These are phyloP conservation scores for Cryptoprocta ferox DNA, from an alignment of 2,797 vertebrate genomes.

Conservation along the genomic window DNA sequence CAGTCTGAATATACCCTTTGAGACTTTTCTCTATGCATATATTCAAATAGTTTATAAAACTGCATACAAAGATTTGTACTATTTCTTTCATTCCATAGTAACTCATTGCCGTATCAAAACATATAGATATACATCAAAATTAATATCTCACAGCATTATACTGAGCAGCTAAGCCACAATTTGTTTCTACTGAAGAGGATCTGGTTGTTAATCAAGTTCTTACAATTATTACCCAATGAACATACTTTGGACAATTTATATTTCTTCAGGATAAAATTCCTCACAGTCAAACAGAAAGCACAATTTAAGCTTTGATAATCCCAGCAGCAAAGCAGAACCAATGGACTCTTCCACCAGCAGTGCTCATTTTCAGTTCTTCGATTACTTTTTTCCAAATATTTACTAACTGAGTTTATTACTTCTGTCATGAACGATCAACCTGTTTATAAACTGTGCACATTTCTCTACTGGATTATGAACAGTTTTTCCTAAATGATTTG, in stretches of 20 bases:
- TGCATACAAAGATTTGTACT: neutral
- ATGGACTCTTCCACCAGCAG: neutral
- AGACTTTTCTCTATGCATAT: neutral
- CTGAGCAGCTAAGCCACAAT: neutral
- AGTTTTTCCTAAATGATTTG: conserved; percentile 18
- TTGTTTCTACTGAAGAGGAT: neutral
- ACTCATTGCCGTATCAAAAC: neutral
- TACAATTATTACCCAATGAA: neutral
- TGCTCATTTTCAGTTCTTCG: neutral
- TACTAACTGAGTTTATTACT: neutral
- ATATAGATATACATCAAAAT: neutral
- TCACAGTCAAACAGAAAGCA: neutral
- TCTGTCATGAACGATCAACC: conserved; percentile 33
- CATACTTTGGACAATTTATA: neutral
- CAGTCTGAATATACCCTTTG: neutral
- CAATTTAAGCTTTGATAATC: conserved; percentile 27
- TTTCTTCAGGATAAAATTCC: conserved; percentile 34
- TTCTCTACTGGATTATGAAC: neutral
- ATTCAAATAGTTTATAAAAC: neutral
- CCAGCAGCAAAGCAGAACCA: conserved; percentile 7
- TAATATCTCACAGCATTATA: conserved; percentile 43
- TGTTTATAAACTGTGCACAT: neutral
- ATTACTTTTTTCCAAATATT: conserved; percentile 35
- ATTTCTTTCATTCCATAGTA: conserved; percentile 15
- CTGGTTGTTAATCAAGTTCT: conserved; percentile 15